Conservation (phyloP, 2,888 invertebrate species). For the Drosophila aldrichi region DNA sequence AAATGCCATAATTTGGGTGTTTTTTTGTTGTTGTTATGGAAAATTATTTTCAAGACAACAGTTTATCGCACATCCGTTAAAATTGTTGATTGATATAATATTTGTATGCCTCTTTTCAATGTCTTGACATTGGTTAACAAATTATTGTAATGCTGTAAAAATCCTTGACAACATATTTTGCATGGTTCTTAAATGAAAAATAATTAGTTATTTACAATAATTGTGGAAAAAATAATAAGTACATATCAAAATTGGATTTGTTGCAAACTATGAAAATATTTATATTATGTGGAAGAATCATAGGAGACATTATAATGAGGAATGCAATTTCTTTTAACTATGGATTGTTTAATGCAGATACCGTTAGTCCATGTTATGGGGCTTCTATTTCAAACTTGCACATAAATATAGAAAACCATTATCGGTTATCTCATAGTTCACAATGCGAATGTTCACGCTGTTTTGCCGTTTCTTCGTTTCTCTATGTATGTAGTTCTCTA, state of each 20-base stretch:
- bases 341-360: neutral
- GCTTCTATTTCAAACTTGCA: neutral
- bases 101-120: conserved; percentile 20
- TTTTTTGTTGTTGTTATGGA: conserved; percentile 11
- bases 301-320: neutral
- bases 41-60: conserved; percentile 13
- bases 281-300: too few relatives aligned
- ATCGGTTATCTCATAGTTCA: conserved; percentile 32
- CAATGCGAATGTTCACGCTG: conserved; percentile 24
- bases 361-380: neutral
- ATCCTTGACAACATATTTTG: neutral
- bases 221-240: too few relatives aligned
- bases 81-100: conserved; percentile 12
- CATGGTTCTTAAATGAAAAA: neutral
- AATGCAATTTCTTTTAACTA: neutral
- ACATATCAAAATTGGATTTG: too few relatives aligned
- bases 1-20: conserved; percentile 32
- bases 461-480: conserved; percentile 15
- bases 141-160: neutral
- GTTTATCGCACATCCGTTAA: conserved; percentile 11
- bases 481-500: conserved; percentile 9
- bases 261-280: too few relatives aligned
- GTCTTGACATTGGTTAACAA: conserved; percentile 23
- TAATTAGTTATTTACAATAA: conserved; percentile 1
- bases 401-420: conserved; percentile 7